These are phyloP conservation scores for Nothoprocta pentlandii DNA, from an alignment of 2,113 vertebrate species.

Conservation along the genomic window DNA sequence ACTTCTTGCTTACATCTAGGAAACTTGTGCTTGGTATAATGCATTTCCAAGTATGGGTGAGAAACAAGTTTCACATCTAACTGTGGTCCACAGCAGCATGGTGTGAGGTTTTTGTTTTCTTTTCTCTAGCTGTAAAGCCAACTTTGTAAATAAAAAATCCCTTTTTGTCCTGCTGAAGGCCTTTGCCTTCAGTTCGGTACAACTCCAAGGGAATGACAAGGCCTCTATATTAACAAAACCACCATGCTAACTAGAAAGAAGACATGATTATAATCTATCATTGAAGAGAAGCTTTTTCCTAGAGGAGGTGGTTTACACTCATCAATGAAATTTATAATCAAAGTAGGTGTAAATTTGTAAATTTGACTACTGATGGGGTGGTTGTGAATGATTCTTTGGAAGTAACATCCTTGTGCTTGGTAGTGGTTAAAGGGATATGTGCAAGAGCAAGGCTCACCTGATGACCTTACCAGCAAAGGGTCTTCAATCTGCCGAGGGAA, in stretches of 20 bases:
- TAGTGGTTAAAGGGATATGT: background rate
- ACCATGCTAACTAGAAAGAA: background rate
- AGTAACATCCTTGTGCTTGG: background rate
- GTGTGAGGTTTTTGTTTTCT: background rate
- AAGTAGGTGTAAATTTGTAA: background rate
- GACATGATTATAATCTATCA: background rate
- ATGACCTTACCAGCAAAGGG: no score
- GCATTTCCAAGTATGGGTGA: background rate
- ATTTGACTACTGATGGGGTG: background rate
- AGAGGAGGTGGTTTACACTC: background rate
- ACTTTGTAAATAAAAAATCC: background rate
- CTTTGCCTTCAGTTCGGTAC: background rate
- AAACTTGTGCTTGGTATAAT: background rate
- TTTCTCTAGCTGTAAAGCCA: background rate
- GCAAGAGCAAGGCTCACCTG: background rate
- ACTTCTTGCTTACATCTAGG: background rate
- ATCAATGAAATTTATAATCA: background rate
- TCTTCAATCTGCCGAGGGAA: background rate
- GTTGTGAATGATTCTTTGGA: background rate
- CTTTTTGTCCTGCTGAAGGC: background rate
- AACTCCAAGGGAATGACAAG: background rate
- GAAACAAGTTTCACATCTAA: background rate
- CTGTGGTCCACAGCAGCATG: accelerated
- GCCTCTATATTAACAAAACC: background rate
- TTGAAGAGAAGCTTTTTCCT: background rate